Evolutionary conservation across 2,888 invertebrate genomes (phyloP).

Genomic region (Rugalucina vietnamica): DNA sequence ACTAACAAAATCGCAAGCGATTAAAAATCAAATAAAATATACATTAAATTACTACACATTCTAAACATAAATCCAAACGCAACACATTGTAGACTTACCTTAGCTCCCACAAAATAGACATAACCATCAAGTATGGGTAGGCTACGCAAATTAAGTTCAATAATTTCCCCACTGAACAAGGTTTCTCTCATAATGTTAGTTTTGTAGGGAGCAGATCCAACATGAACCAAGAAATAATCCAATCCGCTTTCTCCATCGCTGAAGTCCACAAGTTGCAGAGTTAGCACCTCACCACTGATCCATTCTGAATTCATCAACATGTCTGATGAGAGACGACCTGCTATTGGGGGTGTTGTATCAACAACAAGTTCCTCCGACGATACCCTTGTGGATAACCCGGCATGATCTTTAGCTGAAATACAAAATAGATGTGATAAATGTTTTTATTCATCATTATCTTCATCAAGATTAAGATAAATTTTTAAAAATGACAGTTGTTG

Average conservation of each 20-base stretch:
- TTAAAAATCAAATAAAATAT: too few relatives aligned
- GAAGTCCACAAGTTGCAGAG: neutral
- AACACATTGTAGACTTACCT: neutral
- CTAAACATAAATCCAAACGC: too few relatives aligned
- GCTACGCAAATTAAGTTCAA: neutral
- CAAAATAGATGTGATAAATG: too few relatives aligned
- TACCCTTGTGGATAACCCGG: neutral
- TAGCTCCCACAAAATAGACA: neutral
- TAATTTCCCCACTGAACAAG: neutral
- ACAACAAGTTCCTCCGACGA: slow-evolving; percentile 8
- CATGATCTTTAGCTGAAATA: slow-evolving; percentile 24
- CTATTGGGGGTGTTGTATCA: slow-evolving; percentile 12
- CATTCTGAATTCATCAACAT: neutral
- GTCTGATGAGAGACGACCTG: neutral
- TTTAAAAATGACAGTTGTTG: too few relatives aligned
- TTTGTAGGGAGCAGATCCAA: neutral
- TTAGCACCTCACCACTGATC: neutral
- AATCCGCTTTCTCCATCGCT: slow-evolving; percentile 18
- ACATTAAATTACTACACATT: too few relatives aligned
- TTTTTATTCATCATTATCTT: too few relatives aligned
- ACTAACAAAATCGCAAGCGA: too few relatives aligned
- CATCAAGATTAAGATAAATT: too few relatives aligned
- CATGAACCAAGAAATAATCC: neutral
- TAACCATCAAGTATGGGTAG: neutral
- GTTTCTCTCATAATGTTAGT: neutral